A percentile compares a stretch with the other conserved stretches of the same genome.
phyloP scores from a whole-genome alignment of 2,797 vertebrate species.

The Cossypha caffra region DNA sequence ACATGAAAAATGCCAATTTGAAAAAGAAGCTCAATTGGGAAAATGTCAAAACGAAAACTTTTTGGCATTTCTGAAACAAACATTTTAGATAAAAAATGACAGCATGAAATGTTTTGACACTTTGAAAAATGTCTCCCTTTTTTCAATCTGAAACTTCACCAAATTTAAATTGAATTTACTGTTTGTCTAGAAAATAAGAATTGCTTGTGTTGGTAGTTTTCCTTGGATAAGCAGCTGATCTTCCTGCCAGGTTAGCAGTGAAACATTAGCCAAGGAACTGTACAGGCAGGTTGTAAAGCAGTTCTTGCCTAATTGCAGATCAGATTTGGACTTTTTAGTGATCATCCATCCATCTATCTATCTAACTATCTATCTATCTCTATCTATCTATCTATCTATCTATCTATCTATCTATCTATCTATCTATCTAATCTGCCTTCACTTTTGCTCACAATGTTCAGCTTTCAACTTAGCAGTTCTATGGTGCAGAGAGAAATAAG shows the following conservation, averaged over 20 bases:
- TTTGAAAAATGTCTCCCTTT: conserved; percentile 35
- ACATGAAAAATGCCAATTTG: conserved; percentile 8
- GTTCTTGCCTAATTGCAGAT: neutral
- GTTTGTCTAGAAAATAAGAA: conserved; percentile 25
- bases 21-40: neutral
- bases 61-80: conserved; percentile 53
- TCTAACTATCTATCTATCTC: neutral
- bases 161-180: conserved; percentile 53
- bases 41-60: conserved; percentile 53
- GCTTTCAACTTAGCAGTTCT: neutral
- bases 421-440: neutral
- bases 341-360: neutral
- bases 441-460: neutral
- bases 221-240: conserved; percentile 8
- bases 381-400: neutral
- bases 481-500: neutral
- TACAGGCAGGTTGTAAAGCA: neutral
- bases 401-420: neutral
- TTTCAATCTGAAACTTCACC: conserved; percentile 22
- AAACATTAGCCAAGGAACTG: neutral
- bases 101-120: conserved; percentile 52
- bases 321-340: neutral
- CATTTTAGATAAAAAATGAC: conserved; percentile 53
- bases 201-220: neutral
- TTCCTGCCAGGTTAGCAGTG: neutral